Percentiles rank a stretch among this genome's conserved stretches.
phyloP scores from a whole-genome alignment of 1,140 invertebrate genomes.

The Pygmarrhopalites habei region DNA sequence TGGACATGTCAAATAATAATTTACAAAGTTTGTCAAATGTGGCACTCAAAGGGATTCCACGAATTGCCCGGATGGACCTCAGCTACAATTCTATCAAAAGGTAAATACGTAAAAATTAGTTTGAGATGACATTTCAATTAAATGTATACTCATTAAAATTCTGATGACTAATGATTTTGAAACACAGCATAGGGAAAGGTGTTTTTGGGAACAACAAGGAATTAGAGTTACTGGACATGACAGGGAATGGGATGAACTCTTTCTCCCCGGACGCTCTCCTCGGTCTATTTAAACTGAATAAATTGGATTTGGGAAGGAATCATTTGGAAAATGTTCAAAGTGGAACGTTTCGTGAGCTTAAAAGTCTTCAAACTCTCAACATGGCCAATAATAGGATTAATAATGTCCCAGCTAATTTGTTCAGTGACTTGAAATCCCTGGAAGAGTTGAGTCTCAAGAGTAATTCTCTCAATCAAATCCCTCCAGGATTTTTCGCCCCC shows the following conservation, averaged over 20 bases:
- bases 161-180: no score
- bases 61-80: constrained; percentile 65
- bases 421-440: constrained; percentile 38
- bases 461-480: constrained; percentile 40
- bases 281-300: constrained; percentile 55
- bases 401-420: constrained; percentile 38
- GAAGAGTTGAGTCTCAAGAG: constrained; percentile 41
- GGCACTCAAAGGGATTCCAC: constrained; percentile 64
- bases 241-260: constrained; percentile 61
- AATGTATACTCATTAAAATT: no score
- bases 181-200: constrained; percentile 62
- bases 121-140: no score
- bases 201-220: constrained; percentile 62
- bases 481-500: constrained; percentile 40
- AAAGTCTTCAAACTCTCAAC: constrained; percentile 59
- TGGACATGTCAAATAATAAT: constrained; percentile 71
- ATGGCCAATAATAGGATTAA: constrained; percentile 65
- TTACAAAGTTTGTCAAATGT: constrained; percentile 61
- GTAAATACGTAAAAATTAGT: no score
- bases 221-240: constrained; percentile 66
- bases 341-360: constrained; percentile 58
- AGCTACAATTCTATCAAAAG: constrained; percentile 65
- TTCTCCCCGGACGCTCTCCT: constrained; percentile 61
- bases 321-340: constrained; percentile 61
- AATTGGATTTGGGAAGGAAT: constrained; percentile 67